phyloP scores from a whole-genome alignment of 2,797 vertebrate species.

The Euthynnus affinis region DNA sequence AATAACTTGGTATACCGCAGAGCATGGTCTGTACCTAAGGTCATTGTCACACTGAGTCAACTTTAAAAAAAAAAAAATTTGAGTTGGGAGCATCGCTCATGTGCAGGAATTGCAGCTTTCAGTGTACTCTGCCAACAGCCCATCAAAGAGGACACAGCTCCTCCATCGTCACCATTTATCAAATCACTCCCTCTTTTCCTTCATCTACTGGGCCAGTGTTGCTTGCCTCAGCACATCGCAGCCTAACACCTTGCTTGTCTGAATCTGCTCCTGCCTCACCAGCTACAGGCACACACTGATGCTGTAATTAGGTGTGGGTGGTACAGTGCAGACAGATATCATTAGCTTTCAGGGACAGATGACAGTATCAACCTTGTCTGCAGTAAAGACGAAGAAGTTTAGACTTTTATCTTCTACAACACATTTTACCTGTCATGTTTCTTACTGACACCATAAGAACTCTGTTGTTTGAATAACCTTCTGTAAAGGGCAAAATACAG shows the following conservation, averaged over 20 bases:
- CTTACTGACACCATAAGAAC: not conserved
- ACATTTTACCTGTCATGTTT: not conserved
- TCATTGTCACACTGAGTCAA: constrained; percentile 23
- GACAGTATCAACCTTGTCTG: constrained; percentile 31
- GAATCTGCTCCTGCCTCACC: constrained; percentile 36
- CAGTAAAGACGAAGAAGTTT: not conserved
- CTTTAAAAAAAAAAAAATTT: not conserved
- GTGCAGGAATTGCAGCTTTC: constrained; percentile 21
- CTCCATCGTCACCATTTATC: constrained; percentile 54
- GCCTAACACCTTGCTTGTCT: constrained; percentile 62
- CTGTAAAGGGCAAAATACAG: not conserved
- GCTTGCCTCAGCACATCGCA: constrained; percentile 72
- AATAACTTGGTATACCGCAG: not conserved
- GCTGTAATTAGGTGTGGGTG: constrained; percentile 64
- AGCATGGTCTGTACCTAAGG: not conserved
- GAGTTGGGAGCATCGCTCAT: constrained; percentile 5
- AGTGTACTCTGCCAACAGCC: constrained; percentile 36
- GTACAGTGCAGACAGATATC: constrained; percentile 44
- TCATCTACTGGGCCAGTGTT: constrained; percentile 31
- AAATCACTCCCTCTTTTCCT: constrained; percentile 49
- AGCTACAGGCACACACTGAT: constrained; percentile 56
- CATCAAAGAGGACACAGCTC: constrained; percentile 20
- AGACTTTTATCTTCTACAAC: constrained; percentile 15
- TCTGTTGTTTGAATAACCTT: not conserved
- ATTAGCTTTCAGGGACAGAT: constrained; percentile 50